Percentiles rank a stretch among this genome's conserved stretches.
These are phyloP conservation scores for Merops nubicus DNA, from an alignment of 2,113 vertebrate species.

Conservation along the genomic window DNA sequence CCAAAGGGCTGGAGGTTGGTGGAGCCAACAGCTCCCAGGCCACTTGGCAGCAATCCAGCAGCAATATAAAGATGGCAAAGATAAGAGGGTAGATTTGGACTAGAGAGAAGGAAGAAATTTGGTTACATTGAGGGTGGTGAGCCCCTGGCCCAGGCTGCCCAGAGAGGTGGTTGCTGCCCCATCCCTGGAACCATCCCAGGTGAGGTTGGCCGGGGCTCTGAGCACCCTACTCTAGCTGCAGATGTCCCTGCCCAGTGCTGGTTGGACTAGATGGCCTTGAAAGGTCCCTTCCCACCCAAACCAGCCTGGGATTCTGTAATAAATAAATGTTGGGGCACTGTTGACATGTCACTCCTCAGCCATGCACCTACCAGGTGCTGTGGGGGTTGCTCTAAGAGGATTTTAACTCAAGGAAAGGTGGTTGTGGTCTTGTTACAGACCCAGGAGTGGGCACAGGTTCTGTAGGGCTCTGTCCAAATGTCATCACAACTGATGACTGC, in stretches of 20 bases:
- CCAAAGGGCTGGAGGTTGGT: background rate
- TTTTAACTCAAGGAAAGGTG: background rate
- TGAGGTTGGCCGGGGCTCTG: background rate
- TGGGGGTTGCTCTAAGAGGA: background rate
- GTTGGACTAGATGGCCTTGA: background rate
- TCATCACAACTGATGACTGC: background rate
- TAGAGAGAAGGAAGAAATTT: background rate
- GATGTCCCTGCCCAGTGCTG: background rate
- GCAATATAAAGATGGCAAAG: background rate
- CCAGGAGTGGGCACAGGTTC: background rate
- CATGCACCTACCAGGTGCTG: rapidly evolving
- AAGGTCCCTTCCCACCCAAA: background rate
- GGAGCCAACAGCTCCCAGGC: background rate
- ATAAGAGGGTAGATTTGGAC: too few relatives aligned
- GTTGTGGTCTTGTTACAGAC: rapidly evolving
- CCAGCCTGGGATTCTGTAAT: background rate
- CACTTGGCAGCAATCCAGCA: background rate
- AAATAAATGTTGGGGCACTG: background rate
- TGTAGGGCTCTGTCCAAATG: rapidly evolving
- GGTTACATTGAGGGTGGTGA: background rate
- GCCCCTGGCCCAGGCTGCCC: background rate
- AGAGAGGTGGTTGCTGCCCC: background rate
- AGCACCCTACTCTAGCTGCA: background rate
- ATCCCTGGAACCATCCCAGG: background rate
- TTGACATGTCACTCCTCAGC: rapidly evolving